These are phyloP conservation scores for Nerophis ophidion DNA, from an alignment of 2,113 vertebrate genomes.

Conservation along the genomic window DNA sequence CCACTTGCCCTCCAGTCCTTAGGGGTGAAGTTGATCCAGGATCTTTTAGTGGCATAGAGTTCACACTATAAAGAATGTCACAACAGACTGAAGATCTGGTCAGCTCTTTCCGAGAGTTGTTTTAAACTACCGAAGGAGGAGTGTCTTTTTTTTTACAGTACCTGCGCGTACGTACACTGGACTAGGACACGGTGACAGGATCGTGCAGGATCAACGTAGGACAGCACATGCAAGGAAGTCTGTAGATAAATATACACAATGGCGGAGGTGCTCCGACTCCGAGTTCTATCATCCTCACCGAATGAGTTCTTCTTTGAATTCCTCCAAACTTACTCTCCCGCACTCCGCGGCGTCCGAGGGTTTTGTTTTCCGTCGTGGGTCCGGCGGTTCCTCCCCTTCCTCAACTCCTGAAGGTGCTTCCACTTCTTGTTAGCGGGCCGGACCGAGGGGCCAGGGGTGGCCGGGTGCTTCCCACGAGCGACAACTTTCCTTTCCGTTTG, in stretches of 20 bases:
- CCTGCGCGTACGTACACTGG: slow-evolving; percentile 28
- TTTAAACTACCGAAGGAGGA: neutral
- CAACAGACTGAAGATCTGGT: neutral
- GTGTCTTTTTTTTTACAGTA: neutral
- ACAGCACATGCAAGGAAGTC: slow-evolving; percentile 57
- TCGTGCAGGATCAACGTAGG: slow-evolving; percentile 55
- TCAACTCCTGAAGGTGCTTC: slow-evolving; percentile 74
- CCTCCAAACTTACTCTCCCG: slow-evolving; percentile 65
- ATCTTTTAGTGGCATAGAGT: slow-evolving; percentile 8
- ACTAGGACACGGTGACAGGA: slow-evolving; percentile 48
- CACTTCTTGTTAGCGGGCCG: slow-evolving; percentile 69
- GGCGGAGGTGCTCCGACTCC: slow-evolving; percentile 56
- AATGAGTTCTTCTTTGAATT: slow-evolving; percentile 39
- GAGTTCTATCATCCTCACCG: slow-evolving; percentile 39
- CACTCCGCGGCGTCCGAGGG: slow-evolving; percentile 82
- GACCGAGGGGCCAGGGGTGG: slow-evolving; percentile 26
- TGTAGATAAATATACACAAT: slow-evolving; percentile 68
- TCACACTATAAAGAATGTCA: slow-evolving; percentile 3
- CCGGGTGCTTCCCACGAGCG: slow-evolving; percentile 30
- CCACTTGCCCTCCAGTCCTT: neutral
- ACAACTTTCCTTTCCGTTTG: slow-evolving; percentile 53
- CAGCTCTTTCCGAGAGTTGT: slow-evolving; percentile 13
- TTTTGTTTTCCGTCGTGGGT: slow-evolving; percentile 76
- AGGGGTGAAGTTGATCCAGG: slow-evolving; percentile 1
- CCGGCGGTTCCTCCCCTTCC: slow-evolving; percentile 82